Percentiles rank a stretch among this genome's conserved stretches.
These are phyloP conservation scores for Sarcophaga variegata DNA, from an alignment of 2,888 invertebrate genomes.

Conservation along the genomic window DNA sequence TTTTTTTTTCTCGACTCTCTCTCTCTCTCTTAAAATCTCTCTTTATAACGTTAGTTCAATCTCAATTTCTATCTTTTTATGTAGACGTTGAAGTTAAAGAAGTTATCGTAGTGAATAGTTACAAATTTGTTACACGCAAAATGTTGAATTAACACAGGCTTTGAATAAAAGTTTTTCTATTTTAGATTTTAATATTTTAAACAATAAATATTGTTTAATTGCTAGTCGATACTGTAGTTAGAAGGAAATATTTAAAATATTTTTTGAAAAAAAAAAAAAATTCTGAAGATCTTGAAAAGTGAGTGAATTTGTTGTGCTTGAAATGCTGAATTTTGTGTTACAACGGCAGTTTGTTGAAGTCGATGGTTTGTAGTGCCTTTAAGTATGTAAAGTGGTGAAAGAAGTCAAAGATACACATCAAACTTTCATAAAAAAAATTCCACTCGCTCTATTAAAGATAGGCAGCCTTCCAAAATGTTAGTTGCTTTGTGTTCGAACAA, in stretches of 20 bases:
- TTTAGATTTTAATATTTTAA: no score
- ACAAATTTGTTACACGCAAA: background rate
- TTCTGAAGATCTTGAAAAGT: background rate
- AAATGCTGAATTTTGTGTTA: no score
- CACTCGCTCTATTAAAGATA: no score
- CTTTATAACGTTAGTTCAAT: background rate
- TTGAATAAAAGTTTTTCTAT: background rate
- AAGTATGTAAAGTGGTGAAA: no score
- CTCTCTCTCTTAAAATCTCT: background rate
- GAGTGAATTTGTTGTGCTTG: background rate
- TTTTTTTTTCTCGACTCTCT: background rate
- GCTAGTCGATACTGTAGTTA: slow-evolving; percentile 17
- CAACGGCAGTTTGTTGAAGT: no score
- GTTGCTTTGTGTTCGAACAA: no score
- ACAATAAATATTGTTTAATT: background rate
- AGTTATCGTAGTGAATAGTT: background rate
- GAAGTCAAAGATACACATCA: no score
- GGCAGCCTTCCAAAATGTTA: no score
- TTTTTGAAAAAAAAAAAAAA: background rate
- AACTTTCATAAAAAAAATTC: no score
- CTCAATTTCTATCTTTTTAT: background rate
- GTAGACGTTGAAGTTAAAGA: background rate
- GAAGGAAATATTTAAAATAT: background rate
- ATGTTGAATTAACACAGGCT: background rate
- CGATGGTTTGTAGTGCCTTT: no score